Evolutionary conservation across 2,797 vertebrate species (phyloP), one percentile per base, ranked within the genome.

Genomic region (Pterois miles): DNA sequence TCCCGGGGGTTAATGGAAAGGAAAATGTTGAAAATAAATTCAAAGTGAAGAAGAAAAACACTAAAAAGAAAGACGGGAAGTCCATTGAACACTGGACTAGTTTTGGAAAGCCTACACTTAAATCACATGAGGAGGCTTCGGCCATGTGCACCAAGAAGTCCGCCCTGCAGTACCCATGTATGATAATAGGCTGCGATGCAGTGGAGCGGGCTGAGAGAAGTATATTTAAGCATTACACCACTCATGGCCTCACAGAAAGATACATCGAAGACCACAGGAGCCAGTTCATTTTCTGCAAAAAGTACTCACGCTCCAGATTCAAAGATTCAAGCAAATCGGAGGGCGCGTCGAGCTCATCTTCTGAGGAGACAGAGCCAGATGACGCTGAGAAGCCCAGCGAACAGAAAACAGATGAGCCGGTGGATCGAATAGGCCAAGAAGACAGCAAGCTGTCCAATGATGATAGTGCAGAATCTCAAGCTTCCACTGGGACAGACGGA

Each of bases 211-310:
- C 96, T 18, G 98, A 99, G 87, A 96, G 95, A 87, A 98, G 96
- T 90, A 97, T 99, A 80, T 96, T 99, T 81, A 96, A 97, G 83
- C 98, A 99, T 95, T 99, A 99, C 76, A 96, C 96, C 86, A 97
- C 96, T 86, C 98, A 99, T 80, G 98, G 98, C 78, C 95, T 99
- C 85, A 96, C 97, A 57, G 98, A 99, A 89, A 94, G 96, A 65
- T 98, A 97, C 93, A 97, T 98, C 58, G 96, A 97, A 87, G 97
- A 98, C 78, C 97, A 97, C 81, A 96, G 97, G 81, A 96, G 96
- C 91, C 96, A 97, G 85, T 97, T 99, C 77, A 96, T 99, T 91
- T 97, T 97, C 57, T 99, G 96, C 87, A 98, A 97, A 94, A 97
- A 91, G 64, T 95, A 94, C 81, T 90, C 93, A 0, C 95, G 93